Evolutionary conservation across 2,888 invertebrate species (phyloP), one percentile per base, ranked within the genome.

Genomic region (Mechanitis mazaeus): DNA sequence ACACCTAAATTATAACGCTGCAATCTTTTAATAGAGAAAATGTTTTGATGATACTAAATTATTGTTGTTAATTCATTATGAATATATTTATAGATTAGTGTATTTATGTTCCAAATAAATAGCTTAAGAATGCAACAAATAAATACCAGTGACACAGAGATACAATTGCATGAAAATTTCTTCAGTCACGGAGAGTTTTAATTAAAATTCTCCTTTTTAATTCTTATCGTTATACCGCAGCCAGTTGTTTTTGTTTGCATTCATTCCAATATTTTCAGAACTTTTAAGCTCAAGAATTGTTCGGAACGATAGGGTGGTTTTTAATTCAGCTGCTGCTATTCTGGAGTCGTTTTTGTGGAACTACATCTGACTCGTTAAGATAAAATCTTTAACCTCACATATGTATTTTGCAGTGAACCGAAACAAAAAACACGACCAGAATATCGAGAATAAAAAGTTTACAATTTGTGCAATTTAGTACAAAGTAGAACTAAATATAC

Each of bases 171-270:
- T 58, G 54, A 54, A 70, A 72, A 72, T 72, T 72, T 65, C 67
- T 60, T 71, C 72, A 67, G 68, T 64, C 63, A 65, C 69, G 59
- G 73, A 72, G 72, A 72, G 69, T 72, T 78, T 78, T 74, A 77
- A 78, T 78, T 79, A 76, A 79, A 79, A 78, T 69, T 72, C 71
- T 70, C 68, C 61, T 64, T 64, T 67, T 66, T 64, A 64, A 64
- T 65, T 66, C 68, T 66, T 68, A 70, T 67, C 70, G 65, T 59
- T 63, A 64, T 65, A 64, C 64, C 65, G 60, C 68, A 66, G 50
- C 58, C 59, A 61, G 47, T 61, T 68, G 59, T 63, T 58, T 62
- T 55, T 53, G 56, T 63, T 60, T 64, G 55, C 42, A 58, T 38
- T 60, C 42, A n/a, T n/a, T n/a, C 35, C 31, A 45, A 56, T 56